These are phyloP conservation scores for Nannoperca obscura DNA, from an alignment of 2,797 vertebrate species.

Conservation along the genomic window DNA sequence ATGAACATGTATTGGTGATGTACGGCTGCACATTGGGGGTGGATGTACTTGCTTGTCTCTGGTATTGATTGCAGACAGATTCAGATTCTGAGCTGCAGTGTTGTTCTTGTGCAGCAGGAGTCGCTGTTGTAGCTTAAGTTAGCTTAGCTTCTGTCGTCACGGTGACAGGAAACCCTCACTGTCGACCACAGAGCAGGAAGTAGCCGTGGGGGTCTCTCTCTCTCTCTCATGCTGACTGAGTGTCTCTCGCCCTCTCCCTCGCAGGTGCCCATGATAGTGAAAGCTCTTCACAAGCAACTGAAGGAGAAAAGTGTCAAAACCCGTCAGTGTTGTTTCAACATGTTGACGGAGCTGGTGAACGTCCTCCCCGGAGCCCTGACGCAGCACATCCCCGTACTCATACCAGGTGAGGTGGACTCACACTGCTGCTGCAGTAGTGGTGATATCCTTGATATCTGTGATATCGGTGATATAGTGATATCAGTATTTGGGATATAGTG, in stretches of 20 bases:
- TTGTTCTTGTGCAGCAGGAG: conserved; percentile 26
- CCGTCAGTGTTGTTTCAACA: conserved; percentile 98
- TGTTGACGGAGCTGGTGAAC: conserved; percentile 98
- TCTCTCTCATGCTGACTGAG: not conserved
- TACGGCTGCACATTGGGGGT: no score
- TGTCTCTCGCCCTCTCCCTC: conserved; percentile 28
- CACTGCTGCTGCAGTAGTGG: no score
- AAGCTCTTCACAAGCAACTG: conserved; percentile 98
- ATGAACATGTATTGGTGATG: no score
- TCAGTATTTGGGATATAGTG: no score
- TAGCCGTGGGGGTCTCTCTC: not conserved
- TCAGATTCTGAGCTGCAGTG: not conserved
- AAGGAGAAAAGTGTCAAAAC: conserved; percentile 99
- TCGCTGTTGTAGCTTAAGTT: not conserved
- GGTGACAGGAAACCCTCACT: conserved; percentile 25
- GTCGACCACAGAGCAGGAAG: conserved; percentile 14
- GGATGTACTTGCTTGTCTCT: no score
- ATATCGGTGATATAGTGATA: no score
- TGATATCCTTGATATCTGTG: no score
- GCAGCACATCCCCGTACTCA: conserved; percentile 95
- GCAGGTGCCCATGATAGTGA: conserved; percentile 98
- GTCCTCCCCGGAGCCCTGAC: conserved; percentile 97
- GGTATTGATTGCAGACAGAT: no score
- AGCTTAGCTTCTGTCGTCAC: not conserved
- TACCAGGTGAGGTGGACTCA: conserved; percentile 80